Percentiles rank a stretch among this genome's conserved stretches.
Conservation (phyloP, 2,113 vertebrate genomes). For the Erpornis zantholeuca region DNA sequence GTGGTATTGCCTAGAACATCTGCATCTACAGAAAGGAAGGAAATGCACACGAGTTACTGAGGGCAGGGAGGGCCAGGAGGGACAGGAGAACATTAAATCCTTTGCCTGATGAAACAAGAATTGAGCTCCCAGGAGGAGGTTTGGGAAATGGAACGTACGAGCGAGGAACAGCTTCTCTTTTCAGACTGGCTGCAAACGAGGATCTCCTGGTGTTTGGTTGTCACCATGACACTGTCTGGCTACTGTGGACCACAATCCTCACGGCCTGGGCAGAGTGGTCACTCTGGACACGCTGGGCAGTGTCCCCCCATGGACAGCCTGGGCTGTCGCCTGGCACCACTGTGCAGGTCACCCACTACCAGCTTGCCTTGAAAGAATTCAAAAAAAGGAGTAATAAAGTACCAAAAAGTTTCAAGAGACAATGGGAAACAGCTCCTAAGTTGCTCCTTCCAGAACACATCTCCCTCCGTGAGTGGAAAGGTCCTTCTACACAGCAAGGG, state of each 20-base stretch:
- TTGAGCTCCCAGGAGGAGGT: conserved; percentile 1
- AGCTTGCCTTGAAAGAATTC: background rate
- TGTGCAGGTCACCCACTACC: background rate
- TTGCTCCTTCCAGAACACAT: background rate
- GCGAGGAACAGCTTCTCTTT: conserved; percentile 35
- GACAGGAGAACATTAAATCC: conserved; percentile 38
- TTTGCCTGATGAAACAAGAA: conserved; percentile 51
- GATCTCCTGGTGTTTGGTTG: conserved; percentile 31
- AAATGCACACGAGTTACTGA: conserved; percentile 63
- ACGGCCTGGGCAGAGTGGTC: background rate
- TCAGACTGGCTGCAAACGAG: conserved; percentile 50
- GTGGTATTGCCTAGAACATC: conserved; percentile 80
- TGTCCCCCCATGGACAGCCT: background rate
- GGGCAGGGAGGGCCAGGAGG: background rate
- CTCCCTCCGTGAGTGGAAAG: background rate
- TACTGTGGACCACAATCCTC: background rate
- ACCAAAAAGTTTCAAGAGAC: background rate
- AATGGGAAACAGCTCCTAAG: background rate
- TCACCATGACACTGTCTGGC: background rate
- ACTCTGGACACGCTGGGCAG: no score
- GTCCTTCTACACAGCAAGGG: background rate
- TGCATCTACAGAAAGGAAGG: conserved; percentile 75
- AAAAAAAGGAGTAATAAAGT: background rate
- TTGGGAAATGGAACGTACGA: background rate
- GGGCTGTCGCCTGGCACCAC: background rate